These are phyloP conservation scores for Saimiri boliviensis DNA, from an alignment of 2,113 vertebrate genomes.

Conservation along the genomic window DNA sequence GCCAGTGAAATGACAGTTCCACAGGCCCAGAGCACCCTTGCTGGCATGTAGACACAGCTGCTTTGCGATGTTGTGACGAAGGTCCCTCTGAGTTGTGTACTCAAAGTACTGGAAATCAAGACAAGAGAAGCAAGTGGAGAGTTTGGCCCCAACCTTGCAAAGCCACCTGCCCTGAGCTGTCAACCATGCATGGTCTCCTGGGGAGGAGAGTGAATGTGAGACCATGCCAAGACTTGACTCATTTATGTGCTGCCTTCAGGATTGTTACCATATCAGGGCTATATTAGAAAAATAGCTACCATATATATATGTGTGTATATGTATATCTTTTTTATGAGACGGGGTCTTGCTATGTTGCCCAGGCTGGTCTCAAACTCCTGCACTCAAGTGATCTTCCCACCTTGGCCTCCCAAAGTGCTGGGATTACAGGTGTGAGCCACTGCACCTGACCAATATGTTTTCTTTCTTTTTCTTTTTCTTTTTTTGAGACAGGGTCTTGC, in stretches of 20 bases:
- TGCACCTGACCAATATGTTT: not conserved
- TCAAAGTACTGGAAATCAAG: slow-evolving; percentile 92
- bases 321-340: not conserved
- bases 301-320: no score
- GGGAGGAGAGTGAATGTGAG: not conserved
- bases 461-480: not conserved
- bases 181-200: not conserved
- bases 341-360: not conserved
- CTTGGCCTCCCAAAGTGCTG: not conserved
- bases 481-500: not conserved
- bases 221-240: not conserved
- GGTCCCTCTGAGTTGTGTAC: slow-evolving; percentile 91
- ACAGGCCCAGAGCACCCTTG: slow-evolving; percentile 81
- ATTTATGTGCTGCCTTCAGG: not conserved
- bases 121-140: fast-evolving
- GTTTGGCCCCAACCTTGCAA: not conserved
- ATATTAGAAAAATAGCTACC: not conserved
- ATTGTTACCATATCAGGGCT: not conserved
- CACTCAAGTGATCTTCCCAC: not conserved
- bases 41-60: slow-evolving; percentile 92
- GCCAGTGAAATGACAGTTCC: slow-evolving; percentile 88
- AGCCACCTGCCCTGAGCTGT: not conserved
- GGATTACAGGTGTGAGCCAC: not conserved
- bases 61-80: slow-evolving; percentile 95
- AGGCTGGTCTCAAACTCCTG: not conserved